Percentiles rank a stretch among this genome's conserved stretches.
These are phyloP conservation scores for Rissa tridactyla DNA, from an alignment of 2,113 vertebrate genomes.

Conservation along the genomic window DNA sequence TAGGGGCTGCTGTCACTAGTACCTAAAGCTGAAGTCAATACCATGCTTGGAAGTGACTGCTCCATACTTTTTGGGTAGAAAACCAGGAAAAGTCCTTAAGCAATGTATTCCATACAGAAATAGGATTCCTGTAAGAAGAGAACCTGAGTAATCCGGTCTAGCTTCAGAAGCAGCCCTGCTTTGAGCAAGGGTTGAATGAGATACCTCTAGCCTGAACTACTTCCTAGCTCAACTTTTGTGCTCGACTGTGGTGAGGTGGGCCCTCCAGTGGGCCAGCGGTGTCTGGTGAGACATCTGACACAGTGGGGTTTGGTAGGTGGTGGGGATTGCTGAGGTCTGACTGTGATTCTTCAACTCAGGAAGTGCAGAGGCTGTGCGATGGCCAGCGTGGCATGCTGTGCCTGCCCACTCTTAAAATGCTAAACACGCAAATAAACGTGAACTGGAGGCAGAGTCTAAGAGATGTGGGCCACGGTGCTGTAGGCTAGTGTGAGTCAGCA, in stretches of 20 bases:
- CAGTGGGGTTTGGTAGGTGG: too few relatives aligned
- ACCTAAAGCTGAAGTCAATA: neutral
- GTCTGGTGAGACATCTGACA: too few relatives aligned
- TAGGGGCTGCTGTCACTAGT: neutral
- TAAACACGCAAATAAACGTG: neutral
- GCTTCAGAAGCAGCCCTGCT: neutral
- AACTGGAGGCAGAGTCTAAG: neutral
- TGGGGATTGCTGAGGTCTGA: rapidly evolving
- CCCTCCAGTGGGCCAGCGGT: rapidly evolving
- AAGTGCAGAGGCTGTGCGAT: neutral
- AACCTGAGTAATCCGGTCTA: neutral
- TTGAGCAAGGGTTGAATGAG: neutral
- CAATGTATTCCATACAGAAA: neutral
- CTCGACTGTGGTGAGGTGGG: neutral
- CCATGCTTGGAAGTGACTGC: neutral
- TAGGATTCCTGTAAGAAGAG: neutral
- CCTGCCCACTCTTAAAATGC: neutral
- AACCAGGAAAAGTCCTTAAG: neutral
- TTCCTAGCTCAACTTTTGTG: neutral
- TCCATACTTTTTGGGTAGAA: neutral
- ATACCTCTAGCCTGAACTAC: neutral
- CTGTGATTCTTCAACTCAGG: neutral
- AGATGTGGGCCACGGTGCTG: rapidly evolving
- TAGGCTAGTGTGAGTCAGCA: neutral
- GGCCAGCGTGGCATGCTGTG: neutral